Evolutionary conservation across 2,888 invertebrate species (phyloP).

Genomic region (Chymomyza procnemis): DNA sequence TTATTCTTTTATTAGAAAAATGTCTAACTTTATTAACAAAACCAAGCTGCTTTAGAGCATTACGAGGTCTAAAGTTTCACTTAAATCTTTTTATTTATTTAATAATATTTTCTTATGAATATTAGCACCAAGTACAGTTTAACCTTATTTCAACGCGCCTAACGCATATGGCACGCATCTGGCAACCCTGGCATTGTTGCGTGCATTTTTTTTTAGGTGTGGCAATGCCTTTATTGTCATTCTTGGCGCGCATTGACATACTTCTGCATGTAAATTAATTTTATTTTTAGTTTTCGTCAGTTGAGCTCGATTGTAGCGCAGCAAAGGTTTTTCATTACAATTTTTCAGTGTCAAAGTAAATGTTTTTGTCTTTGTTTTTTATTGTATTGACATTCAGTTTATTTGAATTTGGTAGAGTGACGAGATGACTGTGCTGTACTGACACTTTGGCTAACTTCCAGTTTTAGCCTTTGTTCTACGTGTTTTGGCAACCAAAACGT

Average conservation of each 20-base stretch:
- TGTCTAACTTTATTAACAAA: no score
- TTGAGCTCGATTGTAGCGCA: conserved; percentile 32
- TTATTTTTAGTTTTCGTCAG: conserved; percentile 27
- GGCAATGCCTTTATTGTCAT: conserved; percentile 26
- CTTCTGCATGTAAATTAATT: neutral
- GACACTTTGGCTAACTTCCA: conserved; percentile 51
- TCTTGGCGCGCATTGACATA: conserved; percentile 16
- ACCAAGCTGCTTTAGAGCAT: no score
- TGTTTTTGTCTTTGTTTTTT: conserved; percentile 5
- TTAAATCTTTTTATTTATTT: no score
- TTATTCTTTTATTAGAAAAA: no score
- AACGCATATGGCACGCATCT: neutral
- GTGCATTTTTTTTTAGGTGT: neutral
- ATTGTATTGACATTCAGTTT: conserved; percentile 26
- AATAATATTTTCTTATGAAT: no score
- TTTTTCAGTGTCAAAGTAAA: conserved; percentile 47
- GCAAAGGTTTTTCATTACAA: conserved; percentile 34
- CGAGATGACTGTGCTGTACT: neutral
- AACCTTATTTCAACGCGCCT: neutral
- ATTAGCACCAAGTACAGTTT: neutral
- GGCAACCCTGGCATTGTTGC: neutral
- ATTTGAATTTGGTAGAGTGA: conserved; percentile 24
- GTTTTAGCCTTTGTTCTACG: conserved; percentile 19
- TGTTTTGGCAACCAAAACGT: conserved; percentile 33
- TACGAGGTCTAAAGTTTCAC: no score